These are phyloP conservation scores for Lethenteron camtschaticum DNA, from an alignment of 2,113 vertebrate species.

Conservation along the genomic window DNA sequence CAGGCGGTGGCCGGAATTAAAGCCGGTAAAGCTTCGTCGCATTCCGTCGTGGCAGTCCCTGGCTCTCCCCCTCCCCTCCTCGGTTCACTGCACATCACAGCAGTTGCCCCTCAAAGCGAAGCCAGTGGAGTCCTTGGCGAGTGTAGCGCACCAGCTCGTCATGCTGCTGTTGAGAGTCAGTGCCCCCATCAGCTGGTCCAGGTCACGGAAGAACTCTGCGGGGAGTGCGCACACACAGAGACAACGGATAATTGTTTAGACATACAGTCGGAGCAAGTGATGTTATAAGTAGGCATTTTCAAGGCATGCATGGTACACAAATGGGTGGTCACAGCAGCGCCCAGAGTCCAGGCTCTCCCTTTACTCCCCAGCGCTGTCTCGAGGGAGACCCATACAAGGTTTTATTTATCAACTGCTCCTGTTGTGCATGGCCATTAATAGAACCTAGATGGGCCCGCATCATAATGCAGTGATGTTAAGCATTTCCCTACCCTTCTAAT, in stretches of 20 bases:
- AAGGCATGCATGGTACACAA: slow-evolving; percentile 9
- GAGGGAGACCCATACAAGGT: no score
- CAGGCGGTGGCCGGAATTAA: neutral
- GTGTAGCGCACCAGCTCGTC: slow-evolving; percentile 82
- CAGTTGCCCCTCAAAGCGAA: slow-evolving; percentile 56
- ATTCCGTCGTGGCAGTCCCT: neutral
- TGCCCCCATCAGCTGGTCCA: slow-evolving; percentile 75
- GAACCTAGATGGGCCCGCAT: no score
- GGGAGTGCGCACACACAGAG: slow-evolving; percentile 8
- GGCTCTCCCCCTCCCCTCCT: neutral
- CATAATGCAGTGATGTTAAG: no score
- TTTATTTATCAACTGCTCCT: no score
- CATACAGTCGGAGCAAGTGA: no score
- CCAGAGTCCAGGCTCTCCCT: slow-evolving; percentile 2
- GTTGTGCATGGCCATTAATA: no score
- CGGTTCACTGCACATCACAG: slow-evolving; percentile 17
- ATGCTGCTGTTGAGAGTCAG: slow-evolving; percentile 91
- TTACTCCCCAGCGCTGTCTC: no score
- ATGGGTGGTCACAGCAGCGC: slow-evolving; percentile 15
- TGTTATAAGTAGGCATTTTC: slow-evolving; percentile 8
- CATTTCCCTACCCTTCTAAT: no score
- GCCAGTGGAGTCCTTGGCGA: slow-evolving; percentile 87
- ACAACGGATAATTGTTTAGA: slow-evolving; percentile 7
- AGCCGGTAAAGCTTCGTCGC: slow-evolving; percentile 1
- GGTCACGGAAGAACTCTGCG: slow-evolving; percentile 89